Evolutionary conservation across 2,888 invertebrate species (phyloP).

Genomic region (Nemotelus pantherinus): DNA sequence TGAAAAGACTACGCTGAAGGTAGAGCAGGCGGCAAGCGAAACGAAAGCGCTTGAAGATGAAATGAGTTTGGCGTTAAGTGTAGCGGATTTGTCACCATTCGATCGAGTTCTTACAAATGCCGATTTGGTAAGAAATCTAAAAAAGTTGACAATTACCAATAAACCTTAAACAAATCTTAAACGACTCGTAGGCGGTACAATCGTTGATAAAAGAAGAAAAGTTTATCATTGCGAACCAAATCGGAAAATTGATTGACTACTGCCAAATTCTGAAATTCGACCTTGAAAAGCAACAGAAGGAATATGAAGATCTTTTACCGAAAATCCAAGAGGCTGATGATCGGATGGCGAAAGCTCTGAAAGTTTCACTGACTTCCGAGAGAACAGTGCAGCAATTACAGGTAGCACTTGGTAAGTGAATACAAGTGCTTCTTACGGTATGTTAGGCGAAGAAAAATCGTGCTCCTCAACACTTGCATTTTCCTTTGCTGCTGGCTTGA

Average conservation of each 20-base stretch:
- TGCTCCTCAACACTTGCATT: no score
- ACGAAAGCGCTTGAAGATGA: no score
- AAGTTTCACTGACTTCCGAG: conserved; percentile 57
- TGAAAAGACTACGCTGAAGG: no score
- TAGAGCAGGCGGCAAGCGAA: no score
- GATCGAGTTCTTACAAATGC: conserved; percentile 27
- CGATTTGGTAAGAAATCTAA: not conserved
- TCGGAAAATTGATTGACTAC: conserved; percentile 57
- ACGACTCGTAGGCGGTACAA: conserved; percentile 53
- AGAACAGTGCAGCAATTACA: conserved; percentile 56
- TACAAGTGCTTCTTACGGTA: not conserved
- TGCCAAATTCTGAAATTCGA: conserved; percentile 55
- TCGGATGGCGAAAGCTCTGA: conserved; percentile 57
- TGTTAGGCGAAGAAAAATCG: no score
- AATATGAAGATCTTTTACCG: conserved; percentile 50
- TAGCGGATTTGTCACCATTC: not conserved
- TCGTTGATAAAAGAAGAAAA: conserved; percentile 54
- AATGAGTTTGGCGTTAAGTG: no score
- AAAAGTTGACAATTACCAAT: not conserved
- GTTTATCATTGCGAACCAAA: conserved; percentile 55
- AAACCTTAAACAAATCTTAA: not conserved
- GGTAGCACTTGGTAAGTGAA: conserved; percentile 54
- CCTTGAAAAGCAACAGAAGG: conserved; percentile 55
- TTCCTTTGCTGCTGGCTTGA: not conserved
- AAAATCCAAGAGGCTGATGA: conserved; percentile 56